Evolutionary conservation across 2,797 vertebrate genomes (phyloP).

Genomic region (Melanotaenia nigrans): DNA sequence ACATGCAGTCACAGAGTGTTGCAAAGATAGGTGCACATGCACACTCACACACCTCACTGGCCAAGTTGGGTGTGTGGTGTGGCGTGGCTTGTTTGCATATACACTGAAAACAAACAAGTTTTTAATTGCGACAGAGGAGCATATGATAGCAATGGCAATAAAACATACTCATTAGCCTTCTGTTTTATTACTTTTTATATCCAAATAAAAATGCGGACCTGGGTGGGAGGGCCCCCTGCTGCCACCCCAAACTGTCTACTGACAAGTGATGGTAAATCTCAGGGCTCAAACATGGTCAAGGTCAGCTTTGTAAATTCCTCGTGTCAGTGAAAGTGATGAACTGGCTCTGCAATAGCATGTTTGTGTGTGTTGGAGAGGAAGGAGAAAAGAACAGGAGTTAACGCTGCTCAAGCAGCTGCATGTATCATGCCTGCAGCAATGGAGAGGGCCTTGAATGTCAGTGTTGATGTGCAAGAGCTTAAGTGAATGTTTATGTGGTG

Average conservation of each 20-base stretch:
- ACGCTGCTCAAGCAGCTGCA: constrained; percentile 51
- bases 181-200: constrained; percentile 61
- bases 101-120: constrained; percentile 67
- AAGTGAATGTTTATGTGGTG: constrained; percentile 8
- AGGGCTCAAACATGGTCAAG: constrained; percentile 67
- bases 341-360: constrained; percentile 46
- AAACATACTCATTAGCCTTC: constrained; percentile 46
- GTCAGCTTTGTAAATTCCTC: constrained; percentile 69
- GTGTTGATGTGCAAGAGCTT: constrained; percentile 4
- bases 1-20: constrained; percentile 29
- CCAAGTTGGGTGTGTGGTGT: constrained; percentile 1
- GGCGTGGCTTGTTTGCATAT: constrained; percentile 43
- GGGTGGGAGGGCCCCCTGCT: constrained; percentile 38
- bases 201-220: constrained; percentile 57
- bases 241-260: constrained; percentile 61
- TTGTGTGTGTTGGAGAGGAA: constrained; percentile 30
- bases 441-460: constrained; percentile 29
- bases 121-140: constrained; percentile 73
- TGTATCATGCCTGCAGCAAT: constrained; percentile 44
- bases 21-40: constrained; percentile 42
- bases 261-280: constrained; percentile 61
- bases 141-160: constrained; percentile 58
- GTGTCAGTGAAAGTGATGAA: constrained; percentile 73
- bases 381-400: constrained; percentile 50
- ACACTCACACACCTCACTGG: constrained; percentile 25